Base-by-base conservation (phyloP, 2,113 vertebrate species). In the Hipposideros armiger region DNA sequence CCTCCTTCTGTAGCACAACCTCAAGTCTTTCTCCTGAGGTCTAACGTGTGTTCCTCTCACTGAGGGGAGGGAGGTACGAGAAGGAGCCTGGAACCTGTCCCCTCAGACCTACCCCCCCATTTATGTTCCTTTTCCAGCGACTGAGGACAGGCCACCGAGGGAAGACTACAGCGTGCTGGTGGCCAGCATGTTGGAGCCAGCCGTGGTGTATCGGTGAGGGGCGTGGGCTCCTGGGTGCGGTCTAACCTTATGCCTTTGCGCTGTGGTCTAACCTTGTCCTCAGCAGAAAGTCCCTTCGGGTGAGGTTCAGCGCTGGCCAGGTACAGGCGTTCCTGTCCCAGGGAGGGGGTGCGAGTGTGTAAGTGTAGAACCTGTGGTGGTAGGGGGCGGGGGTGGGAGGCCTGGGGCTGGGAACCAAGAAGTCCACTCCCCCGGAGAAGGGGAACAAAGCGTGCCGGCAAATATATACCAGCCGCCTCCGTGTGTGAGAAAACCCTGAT, bases 201-300 rank as follows among this genome's bases (percentile, higher is more conserved):
- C 99, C 0, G 99, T 99, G 5, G 98, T 99, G 11, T 99, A 99
- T 96, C 98, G 99, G 99, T 99, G 85, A 97, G 98, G 17, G 50
- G 0, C 3, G 70, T 3, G 11, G 69, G 11, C 30, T 3, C 1
- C 0, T 7, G 24, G 20, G 14, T 11, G 26, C 2, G 2, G 17
- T 1, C 45, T 40, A 13, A 19, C 72, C 66, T 40, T 3, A 1
- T 13, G 20, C 42, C 70, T 64, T 1, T 10, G 28, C 16, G 2
- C 58, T 0, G 11, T 3, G 36, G 58, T n/a, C 67, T 77, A 16
- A 54, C 82, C 82, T 64, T 26, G 22, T 76, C 42, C 3, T 86
- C 26, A 1, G 1, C 56, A 82, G 73, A 17, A 67, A 50, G 77
- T 52, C 54, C 54, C 78, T 47, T 22, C 4, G 20, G 17, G 76